Evolutionary conservation across 2,113 vertebrate genomes (phyloP).

Genomic region (Synchiropus splendidus): DNA sequence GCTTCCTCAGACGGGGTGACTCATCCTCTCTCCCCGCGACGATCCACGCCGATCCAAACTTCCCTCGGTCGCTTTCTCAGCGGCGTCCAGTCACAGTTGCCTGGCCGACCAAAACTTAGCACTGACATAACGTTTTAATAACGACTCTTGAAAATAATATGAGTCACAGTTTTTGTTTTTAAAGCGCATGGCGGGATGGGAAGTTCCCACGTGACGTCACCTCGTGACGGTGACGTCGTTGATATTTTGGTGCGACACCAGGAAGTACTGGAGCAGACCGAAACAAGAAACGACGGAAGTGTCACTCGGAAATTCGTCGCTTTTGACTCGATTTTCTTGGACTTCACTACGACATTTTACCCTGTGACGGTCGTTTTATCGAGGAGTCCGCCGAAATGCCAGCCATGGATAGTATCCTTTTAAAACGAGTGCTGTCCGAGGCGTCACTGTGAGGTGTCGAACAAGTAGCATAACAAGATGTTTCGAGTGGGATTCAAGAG

Average conservation of each 20-base stretch:
- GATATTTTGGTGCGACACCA: conserved; percentile 51
- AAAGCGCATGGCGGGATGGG: not conserved
- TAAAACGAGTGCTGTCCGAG: not conserved
- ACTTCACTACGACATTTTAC: not conserved
- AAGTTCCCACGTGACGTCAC: conserved; percentile 35
- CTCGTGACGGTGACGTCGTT: conserved; percentile 57
- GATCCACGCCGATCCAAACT: conserved; percentile 55
- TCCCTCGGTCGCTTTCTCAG: conserved; percentile 37
- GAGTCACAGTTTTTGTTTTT: no score
- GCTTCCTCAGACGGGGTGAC: conserved; percentile 61
- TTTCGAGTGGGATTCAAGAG: not conserved
- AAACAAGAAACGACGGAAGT: conserved; percentile 24
- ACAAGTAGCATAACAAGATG: conserved; percentile 1
- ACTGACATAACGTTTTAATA: not conserved
- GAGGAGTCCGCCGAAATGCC: conserved; percentile 36
- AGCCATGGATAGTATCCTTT: conserved; percentile 77
- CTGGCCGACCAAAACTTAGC: fast-evolving
- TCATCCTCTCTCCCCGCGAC: conserved; percentile 56
- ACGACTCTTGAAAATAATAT: no score
- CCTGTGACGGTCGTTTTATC: not conserved
- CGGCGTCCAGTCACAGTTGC: no score
- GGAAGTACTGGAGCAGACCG: conserved; percentile 56
- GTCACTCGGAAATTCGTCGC: conserved; percentile 3
- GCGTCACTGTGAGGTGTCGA: not conserved
- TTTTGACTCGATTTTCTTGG: not conserved